Conservation (phyloP, 30 jellyfish, hydroid and myxozoan species). For the Rhopilema esculentum region DNA sequence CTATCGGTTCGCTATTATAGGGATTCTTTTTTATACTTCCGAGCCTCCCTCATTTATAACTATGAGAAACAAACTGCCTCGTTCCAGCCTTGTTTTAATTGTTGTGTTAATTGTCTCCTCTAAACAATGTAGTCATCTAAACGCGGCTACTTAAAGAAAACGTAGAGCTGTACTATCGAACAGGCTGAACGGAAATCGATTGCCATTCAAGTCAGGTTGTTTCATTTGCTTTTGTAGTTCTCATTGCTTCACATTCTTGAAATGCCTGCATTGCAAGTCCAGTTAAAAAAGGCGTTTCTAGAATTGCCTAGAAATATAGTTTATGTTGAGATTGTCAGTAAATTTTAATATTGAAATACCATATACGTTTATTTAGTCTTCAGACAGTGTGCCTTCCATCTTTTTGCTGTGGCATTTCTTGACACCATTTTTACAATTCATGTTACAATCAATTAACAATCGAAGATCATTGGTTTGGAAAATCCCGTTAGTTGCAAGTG, state of each 20-base stretch:
- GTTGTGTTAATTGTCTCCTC: neutral
- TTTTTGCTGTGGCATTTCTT: too few species aligned
- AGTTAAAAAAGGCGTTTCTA: too few species aligned
- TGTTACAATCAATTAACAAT: too few species aligned
- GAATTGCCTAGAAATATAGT: too few species aligned
- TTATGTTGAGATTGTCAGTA: too few species aligned
- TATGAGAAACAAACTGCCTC: neutral
- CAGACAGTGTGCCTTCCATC: too few species aligned
- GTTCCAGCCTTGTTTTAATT: neutral
- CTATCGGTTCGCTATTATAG: neutral
- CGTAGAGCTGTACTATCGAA: neutral
- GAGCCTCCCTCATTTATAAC: neutral
- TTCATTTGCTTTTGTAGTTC: neutral
- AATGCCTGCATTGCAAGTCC: neutral
- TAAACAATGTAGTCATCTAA: neutral
- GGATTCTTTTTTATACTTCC: neutral
- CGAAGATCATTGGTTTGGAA: too few species aligned
- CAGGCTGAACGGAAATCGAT: neutral
- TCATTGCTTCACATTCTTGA: neutral
- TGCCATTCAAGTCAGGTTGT: neutral
- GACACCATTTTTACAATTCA: too few species aligned
- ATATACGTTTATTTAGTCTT: too few species aligned
- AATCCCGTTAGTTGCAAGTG: too few species aligned
- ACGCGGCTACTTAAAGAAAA: neutral
- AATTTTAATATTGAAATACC: too few species aligned